Percentiles rank a stretch among this genome's conserved stretches.
Evolutionary conservation across 1,140 invertebrate genomes (phyloP).

Genomic region (Dendroctonus ponderosae): DNA sequence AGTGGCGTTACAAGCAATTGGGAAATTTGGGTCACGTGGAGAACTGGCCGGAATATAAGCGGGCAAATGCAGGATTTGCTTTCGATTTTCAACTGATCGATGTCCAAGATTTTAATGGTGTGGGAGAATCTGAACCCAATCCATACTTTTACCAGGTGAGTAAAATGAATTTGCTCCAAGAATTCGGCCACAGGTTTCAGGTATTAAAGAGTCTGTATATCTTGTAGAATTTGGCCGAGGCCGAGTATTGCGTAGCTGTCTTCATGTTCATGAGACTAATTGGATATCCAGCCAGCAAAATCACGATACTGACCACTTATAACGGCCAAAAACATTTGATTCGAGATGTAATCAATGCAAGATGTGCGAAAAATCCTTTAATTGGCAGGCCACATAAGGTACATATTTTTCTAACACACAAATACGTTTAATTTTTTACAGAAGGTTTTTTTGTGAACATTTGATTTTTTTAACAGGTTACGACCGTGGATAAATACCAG

Average conservation of each 20-base stretch:
- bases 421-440: conserved; percentile 13
- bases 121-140: conserved; percentile 96
- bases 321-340: conserved; percentile 99
- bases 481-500: conserved; percentile 99
- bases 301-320: conserved; percentile 99
- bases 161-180: not conserved
- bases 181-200: not conserved
- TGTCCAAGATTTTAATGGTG: conserved; percentile 95
- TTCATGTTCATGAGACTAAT: conserved; percentile 99
- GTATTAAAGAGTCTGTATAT: not conserved
- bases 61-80: conserved; percentile 88
- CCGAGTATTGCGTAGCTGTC: conserved; percentile 95
- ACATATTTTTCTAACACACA: conserved; percentile 13
- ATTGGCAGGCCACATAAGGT: conserved; percentile 95
- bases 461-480: conserved; percentile 55
- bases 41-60: conserved; percentile 76
- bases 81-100: conserved; percentile 96
- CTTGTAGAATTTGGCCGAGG: conserved; percentile 93
- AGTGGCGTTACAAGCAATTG: conserved; percentile 96
- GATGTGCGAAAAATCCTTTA: conserved; percentile 95
- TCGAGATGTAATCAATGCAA: conserved; percentile 89
- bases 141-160: conserved; percentile 95
- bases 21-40: conserved; percentile 90
- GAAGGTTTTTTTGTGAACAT: not conserved
- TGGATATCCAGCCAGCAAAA: conserved; percentile 96